These are phyloP conservation scores for Margaritifera margaritifera DNA, from an alignment of 2,888 invertebrate genomes.

Conservation along the genomic window DNA sequence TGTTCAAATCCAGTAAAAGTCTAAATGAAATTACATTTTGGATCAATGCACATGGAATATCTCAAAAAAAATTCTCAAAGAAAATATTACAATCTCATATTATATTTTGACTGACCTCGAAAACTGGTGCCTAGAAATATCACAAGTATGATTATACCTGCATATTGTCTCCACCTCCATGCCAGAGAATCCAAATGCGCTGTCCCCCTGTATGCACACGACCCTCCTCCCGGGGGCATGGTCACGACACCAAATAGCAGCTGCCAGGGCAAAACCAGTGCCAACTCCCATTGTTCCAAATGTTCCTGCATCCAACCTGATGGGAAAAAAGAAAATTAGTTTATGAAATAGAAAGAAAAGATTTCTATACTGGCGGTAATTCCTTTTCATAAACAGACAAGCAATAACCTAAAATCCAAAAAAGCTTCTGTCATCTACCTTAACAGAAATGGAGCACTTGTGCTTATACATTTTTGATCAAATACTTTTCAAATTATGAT, in stretches of 20 bases:
- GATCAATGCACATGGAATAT: no score
- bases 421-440: not conserved
- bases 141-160: conserved; percentile 72
- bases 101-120: no score
- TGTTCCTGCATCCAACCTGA: conserved; percentile 92
- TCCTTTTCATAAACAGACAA: not conserved
- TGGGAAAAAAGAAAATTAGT: conserved; percentile 6
- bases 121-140: no score
- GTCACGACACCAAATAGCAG: conserved; percentile 91
- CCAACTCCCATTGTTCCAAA: conserved; percentile 99
- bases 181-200: conserved; percentile 97
- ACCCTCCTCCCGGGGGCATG: conserved; percentile 87
- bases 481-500: no score
- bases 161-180: conserved; percentile 98
- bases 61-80: no score
- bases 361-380: not conserved
- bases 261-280: conserved; percentile 91
- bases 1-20: no score
- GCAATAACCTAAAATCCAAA: not conserved
- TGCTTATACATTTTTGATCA: no score
- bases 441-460: no score
- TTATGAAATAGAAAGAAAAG: not conserved
- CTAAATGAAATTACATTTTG: no score
- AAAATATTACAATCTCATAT: no score
- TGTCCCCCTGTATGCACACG: conserved; percentile 95